phyloP scores from a whole-genome alignment of 64 coral and sea anemone genomes.

The Montipora capricornis region DNA sequence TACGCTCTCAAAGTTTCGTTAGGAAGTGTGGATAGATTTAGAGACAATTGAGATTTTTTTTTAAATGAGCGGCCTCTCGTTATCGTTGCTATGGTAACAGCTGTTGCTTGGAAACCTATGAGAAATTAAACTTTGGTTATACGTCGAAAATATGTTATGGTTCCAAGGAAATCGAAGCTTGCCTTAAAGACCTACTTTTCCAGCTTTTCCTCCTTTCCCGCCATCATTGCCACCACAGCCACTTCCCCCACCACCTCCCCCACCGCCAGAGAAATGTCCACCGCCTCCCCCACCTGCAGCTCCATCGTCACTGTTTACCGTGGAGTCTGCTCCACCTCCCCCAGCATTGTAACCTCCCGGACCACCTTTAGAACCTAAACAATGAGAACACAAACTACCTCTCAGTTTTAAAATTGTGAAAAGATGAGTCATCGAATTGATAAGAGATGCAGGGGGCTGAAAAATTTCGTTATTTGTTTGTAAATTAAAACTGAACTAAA shows the following conservation, averaged over 20 bases:
- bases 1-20: too few species aligned
- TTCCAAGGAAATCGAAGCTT: not conserved
- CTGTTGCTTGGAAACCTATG: too few species aligned
- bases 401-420: too few species aligned
- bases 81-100: too few species aligned
- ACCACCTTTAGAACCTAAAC: constrained; percentile 48
- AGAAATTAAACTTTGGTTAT: not conserved
- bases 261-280: constrained; percentile 81
- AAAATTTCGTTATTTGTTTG: too few species aligned
- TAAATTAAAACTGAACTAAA: too few species aligned
- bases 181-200: constrained; percentile 2
- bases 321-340: constrained; percentile 78
- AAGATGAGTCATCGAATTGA: too few species aligned
- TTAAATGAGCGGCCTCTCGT: too few species aligned
- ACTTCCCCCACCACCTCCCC: constrained; percentile 57
- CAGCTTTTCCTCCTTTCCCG: constrained; percentile 69
- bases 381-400: too few species aligned
- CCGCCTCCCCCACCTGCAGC: constrained; percentile 79
- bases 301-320: constrained; percentile 44
- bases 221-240: constrained; percentile 34
- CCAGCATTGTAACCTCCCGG: constrained; percentile 73
- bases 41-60: too few species aligned
- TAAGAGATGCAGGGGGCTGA: too few species aligned
- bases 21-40: too few species aligned
- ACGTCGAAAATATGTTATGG: not conserved